A percentile compares a stretch with the other conserved stretches of the same genome.
Evolutionary conservation across 2,113 vertebrate species (phyloP).

Genomic region (Nothoprocta pentlandii): DNA sequence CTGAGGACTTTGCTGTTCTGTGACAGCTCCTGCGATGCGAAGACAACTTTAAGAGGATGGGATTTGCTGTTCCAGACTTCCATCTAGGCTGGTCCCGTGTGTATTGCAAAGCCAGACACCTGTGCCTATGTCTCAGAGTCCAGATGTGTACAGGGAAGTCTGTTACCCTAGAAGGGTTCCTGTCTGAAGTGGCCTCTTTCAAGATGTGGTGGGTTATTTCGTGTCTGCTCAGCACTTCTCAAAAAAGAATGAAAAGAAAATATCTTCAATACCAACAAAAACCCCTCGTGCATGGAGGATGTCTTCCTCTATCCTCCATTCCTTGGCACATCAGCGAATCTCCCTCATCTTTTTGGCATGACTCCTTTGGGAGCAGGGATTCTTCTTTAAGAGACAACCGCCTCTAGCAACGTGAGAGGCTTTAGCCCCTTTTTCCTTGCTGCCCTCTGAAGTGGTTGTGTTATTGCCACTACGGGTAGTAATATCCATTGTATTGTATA

Average conservation of each 20-base stretch:
- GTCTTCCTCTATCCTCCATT: neutral
- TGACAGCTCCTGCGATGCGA: neutral
- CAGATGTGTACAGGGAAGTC: neutral
- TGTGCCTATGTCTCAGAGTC: neutral
- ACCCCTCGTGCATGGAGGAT: neutral
- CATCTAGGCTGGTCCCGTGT: neutral
- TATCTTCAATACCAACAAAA: neutral
- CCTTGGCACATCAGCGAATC: neutral
- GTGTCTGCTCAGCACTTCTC: neutral
- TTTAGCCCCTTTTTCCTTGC: neutral
- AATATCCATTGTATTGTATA: no score
- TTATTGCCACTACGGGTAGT: neutral
- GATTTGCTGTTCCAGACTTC: neutral
- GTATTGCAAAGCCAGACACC: neutral
- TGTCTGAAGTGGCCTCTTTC: neutral
- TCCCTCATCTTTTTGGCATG: neutral
- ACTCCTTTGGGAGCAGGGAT: neutral
- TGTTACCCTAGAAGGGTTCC: neutral
- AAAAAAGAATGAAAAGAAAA: neutral
- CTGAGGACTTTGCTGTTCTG: neutral
- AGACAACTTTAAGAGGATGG: neutral
- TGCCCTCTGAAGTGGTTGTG: neutral
- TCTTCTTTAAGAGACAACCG: neutral
- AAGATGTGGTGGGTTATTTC: neutral
- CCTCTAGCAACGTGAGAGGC: neutral